Evolutionary conservation across 2,888 invertebrate genomes (phyloP).

Genomic region (Drosophila merina): DNA sequence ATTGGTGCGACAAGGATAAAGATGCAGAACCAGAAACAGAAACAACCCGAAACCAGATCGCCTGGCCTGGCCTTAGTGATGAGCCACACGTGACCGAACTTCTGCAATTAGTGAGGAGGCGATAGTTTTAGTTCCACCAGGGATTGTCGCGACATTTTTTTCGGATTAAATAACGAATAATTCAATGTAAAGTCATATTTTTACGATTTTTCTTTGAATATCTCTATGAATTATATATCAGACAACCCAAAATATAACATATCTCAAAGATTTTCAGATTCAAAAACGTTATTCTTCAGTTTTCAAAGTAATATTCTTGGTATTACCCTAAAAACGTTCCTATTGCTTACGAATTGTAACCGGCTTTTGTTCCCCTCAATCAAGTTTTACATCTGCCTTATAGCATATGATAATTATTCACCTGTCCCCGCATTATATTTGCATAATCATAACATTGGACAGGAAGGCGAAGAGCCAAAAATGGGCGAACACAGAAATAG

Average conservation of each 20-base stretch:
- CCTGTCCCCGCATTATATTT: constrained; percentile 61
- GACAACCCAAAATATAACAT: too few species aligned
- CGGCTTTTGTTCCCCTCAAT: constrained; percentile 45
- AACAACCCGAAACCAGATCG: constrained; percentile 49
- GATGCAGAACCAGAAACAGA: constrained; percentile 24
- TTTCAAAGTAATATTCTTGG: neutral
- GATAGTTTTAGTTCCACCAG: constrained; percentile 5
- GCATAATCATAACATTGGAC: constrained; percentile 59
- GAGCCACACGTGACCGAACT: constrained; percentile 35
- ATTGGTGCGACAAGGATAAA: constrained; percentile 24
- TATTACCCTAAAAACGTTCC: neutral
- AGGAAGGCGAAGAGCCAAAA: constrained; percentile 28
- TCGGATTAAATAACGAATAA: neutral
- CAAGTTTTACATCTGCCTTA: constrained; percentile 32
- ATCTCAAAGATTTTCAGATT: too few species aligned
- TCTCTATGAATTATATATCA: too few species aligned
- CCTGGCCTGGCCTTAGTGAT: constrained; percentile 40
- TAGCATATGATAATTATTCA: constrained; percentile 56
- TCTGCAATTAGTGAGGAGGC: constrained; percentile 22
- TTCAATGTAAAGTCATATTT: too few species aligned
- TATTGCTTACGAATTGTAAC: constrained; percentile 17
- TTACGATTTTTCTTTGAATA: too few species aligned
- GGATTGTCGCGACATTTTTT: constrained; percentile 26
- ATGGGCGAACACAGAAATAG: constrained; percentile 61
- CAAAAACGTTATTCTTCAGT: too few species aligned